Evolutionary conservation across 2,888 invertebrate genomes (phyloP), one percentile per base, ranked within the genome.

Genomic region (Aricia artaxerxes): DNA sequence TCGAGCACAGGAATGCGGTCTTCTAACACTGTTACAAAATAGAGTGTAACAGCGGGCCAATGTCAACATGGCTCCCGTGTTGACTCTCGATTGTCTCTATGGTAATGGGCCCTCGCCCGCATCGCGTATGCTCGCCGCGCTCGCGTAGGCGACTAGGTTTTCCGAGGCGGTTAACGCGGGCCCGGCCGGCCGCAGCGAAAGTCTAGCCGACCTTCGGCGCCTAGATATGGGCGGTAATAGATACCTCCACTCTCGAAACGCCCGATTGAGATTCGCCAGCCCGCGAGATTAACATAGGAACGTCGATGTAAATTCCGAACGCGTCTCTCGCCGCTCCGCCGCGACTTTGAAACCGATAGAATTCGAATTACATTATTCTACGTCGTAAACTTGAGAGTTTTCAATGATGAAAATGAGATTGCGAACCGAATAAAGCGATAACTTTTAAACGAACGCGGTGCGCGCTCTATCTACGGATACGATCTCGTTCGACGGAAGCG

Each of bases 1-100:
- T 87, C 88, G 85, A 85, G 84, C 86, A 83, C 84, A 86, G 93
- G 93, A 92, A 93, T 93, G 93, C 90, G 87, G 89, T 90, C 90
- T 90, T 89, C 89, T 90, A 90, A 89, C 92, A 89, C 91, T 88
- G 88, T 92, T 92, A 93, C 92, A 90, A 92, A 92, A 93, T 88
- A 87, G 88, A 87, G 85, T 88, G 88, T 91, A 90, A 90, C 89
- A 87, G 88, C 89, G 88, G 90, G 90, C 93, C 93, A 94, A 94
- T 93, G 94, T 94, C 94, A 93, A 90, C 90, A 89, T 88, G 88
- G 90, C 90, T 90, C 87, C 84, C 82, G 84, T 84, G 82, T 82
- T 82, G 82, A 83, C 82, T 84, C 79, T 82, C 83, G 84, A 85
- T 85, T 84, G 84, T 90, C 86, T 87, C 86, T 90, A 92, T 92